Conservation (phyloP, 2,888 invertebrate genomes). For the Drymonia ruficornis region DNA sequence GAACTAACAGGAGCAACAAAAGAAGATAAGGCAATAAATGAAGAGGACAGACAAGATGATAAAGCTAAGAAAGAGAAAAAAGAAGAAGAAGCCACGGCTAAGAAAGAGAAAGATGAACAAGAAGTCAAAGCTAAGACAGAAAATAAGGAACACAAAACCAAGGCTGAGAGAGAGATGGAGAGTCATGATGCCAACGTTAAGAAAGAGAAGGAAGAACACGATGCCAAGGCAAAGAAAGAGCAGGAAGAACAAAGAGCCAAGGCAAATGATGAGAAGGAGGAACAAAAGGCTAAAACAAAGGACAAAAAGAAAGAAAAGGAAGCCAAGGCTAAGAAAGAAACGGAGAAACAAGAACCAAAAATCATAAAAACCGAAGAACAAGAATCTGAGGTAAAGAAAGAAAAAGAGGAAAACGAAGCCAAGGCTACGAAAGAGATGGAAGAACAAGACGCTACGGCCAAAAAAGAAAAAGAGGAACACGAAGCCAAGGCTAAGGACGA, state of each 20-base stretch:
- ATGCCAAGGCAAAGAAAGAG: neutral
- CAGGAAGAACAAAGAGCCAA: neutral
- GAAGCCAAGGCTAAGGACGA: neutral
- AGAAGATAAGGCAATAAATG: neutral
- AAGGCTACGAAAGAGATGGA: slow-evolving; percentile 6
- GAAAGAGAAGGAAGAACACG: slow-evolving; percentile 1
- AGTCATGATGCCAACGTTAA: slow-evolving; percentile 8
- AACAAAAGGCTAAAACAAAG: slow-evolving; percentile 3
- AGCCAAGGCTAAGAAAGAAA: neutral
- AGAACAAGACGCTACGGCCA: slow-evolving; percentile 9
- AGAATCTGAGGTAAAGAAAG: neutral
- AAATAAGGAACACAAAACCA: neutral
- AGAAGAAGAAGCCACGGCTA: slow-evolving; percentile 1
- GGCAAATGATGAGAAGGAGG: slow-evolving; percentile 8
- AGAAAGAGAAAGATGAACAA: slow-evolving; percentile 5
- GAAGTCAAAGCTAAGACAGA: slow-evolving; percentile 1
- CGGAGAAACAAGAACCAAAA: neutral
- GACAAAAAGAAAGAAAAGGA: slow-evolving; percentile 3
- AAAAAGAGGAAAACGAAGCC: neutral
- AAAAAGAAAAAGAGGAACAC: neutral
- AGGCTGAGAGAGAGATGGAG: slow-evolving; percentile 1
- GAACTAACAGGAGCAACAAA: slow-evolving; percentile 11
- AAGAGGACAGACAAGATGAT: slow-evolving; percentile 6
- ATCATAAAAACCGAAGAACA: slow-evolving; percentile 2
- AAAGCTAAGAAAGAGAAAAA: slow-evolving; percentile 14